Conservation (phyloP, 2,797 vertebrate genomes). For the Falco naumanni region DNA sequence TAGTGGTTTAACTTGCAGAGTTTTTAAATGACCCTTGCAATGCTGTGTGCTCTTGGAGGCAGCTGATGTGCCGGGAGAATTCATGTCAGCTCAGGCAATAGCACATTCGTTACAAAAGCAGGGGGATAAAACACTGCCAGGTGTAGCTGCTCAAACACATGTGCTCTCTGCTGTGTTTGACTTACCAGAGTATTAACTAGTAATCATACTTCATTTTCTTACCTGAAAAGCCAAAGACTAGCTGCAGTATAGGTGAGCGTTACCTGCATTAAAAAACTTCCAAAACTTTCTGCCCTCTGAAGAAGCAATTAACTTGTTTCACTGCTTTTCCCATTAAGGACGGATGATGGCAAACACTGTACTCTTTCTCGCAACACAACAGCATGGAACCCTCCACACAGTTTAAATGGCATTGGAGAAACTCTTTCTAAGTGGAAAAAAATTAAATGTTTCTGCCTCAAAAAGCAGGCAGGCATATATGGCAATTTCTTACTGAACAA, state of each 20-base stretch:
- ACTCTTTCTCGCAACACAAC: not conserved
- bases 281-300: not conserved
- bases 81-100: not conserved
- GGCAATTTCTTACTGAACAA: not conserved
- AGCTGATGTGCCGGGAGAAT: not conserved
- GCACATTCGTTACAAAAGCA: not conserved
- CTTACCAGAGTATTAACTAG: not conserved
- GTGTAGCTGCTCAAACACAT: not conserved
- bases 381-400: not conserved
- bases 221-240: not conserved
- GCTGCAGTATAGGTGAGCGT: not conserved
- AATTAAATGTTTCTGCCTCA: not conserved
- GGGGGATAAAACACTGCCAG: not conserved
- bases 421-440: not conserved
- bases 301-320: not conserved
- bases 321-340: not conserved
- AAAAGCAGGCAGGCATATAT: not conserved
- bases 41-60: not conserved
- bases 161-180: not conserved
- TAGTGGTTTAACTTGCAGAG: not conserved
- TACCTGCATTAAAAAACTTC: not conserved
- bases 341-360: not conserved
- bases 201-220: not conserved
- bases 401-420: not conserved
- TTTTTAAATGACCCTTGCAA: not conserved